A percentile compares a stretch with the other conserved stretches of the same genome.
These are phyloP conservation scores for Apostichopus californicus DNA, from an alignment of 35 echinoderm and acorn worm species.

Conservation along the genomic window DNA sequence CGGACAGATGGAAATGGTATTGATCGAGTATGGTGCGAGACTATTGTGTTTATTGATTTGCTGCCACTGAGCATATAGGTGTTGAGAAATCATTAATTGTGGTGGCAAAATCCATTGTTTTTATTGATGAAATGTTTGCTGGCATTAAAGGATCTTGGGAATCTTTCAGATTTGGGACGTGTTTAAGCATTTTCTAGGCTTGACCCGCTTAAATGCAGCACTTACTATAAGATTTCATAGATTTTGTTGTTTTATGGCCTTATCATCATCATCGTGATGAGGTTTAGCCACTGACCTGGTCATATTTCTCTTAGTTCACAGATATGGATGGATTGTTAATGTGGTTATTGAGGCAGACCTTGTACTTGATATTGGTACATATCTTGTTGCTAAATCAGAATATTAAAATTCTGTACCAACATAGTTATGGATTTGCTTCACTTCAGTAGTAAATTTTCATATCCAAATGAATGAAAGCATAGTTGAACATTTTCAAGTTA, in stretches of 20 bases:
- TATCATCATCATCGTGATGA: neutral
- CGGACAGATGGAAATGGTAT: slow-evolving; percentile 24
- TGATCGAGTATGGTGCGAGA: slow-evolving; percentile 1
- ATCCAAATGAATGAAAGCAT: no score
- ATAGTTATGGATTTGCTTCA: no score
- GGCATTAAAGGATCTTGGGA: neutral
- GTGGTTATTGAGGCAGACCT: no score
- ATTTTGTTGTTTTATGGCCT: neutral
- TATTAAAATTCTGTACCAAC: no score
- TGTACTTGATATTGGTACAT: no score
- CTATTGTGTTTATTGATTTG: slow-evolving; percentile 44
- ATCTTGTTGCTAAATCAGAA: no score
- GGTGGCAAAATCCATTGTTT: slow-evolving; percentile 47
- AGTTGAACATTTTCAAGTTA: no score
- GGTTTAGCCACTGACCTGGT: no score
- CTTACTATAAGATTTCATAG: neutral
- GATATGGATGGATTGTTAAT: no score
- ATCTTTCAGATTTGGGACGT: neutral
- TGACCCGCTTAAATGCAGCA: slow-evolving; percentile 10
- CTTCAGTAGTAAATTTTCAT: no score
- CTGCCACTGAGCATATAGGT: slow-evolving; percentile 45
- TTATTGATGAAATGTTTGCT: slow-evolving; percentile 44
- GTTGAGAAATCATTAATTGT: slow-evolving; percentile 35
- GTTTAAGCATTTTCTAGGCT: neutral
- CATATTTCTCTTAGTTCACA: no score